phyloP scores from a whole-genome alignment of 1,140 invertebrate species.

The Steinernema khuongi region DNA sequence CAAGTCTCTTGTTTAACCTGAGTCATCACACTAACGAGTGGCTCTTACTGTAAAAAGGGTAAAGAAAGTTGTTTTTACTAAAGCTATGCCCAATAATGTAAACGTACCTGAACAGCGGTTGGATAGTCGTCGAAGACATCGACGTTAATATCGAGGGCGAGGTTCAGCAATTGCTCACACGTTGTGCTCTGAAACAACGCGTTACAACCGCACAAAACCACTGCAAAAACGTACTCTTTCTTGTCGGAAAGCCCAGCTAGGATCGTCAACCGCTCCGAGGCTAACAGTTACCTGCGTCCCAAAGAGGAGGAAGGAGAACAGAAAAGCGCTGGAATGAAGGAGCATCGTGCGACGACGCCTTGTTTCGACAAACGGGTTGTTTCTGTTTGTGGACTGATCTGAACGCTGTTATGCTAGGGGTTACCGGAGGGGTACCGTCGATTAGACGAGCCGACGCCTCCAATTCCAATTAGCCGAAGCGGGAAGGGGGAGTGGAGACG shows the following conservation, averaged over 20 bases:
- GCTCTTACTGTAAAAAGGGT: too few relatives aligned
- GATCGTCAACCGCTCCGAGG: neutral
- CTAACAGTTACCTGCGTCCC: neutral
- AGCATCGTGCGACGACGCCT: neutral
- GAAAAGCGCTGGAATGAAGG: neutral
- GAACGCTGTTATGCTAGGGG: neutral
- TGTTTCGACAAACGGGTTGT: neutral
- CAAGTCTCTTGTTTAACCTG: too few relatives aligned
- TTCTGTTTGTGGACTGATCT: neutral
- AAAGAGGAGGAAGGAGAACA: neutral
- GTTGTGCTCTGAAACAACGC: neutral
- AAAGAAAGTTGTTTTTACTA: too few relatives aligned
- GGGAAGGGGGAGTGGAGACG: neutral
- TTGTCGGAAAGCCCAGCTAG: neutral
- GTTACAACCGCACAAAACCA: neutral
- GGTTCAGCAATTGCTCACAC: neutral
- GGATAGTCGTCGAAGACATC: neutral
- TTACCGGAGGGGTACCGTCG: neutral
- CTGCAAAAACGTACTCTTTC: neutral
- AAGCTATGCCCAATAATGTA: too few relatives aligned
- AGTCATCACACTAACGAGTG: too few relatives aligned
- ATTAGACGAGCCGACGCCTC: neutral
- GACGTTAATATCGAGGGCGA: neutral
- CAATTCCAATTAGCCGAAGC: slow-evolving; percentile 1
- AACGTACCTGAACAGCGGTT: neutral